Conservation (phyloP, 2,797 vertebrate species). For the Pseudomugil tenellus region DNA sequence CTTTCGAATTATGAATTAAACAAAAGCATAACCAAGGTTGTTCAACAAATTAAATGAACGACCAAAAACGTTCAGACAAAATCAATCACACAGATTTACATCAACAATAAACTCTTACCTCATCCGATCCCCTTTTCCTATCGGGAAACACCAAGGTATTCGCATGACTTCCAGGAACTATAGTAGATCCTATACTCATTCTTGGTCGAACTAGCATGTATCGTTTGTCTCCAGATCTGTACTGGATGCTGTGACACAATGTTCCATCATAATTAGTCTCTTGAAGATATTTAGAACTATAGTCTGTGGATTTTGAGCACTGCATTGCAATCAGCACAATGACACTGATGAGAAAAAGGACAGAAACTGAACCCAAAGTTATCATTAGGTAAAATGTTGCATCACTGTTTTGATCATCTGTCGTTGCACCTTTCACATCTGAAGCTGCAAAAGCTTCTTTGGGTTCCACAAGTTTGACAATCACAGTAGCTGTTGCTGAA, state of each 20-base stretch:
- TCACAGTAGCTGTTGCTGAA: slow-evolving; percentile 61
- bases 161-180: not conserved
- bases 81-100: too few species aligned
- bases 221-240: slow-evolving; percentile 8
- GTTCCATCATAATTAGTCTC: slow-evolving; percentile 65
- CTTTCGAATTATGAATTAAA: too few species aligned
- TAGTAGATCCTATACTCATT: not conserved
- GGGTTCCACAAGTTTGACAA: slow-evolving; percentile 63
- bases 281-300: slow-evolving; percentile 54
- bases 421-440: slow-evolving; percentile 35
- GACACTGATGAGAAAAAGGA: slow-evolving; percentile 57
- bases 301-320: slow-evolving; percentile 51
- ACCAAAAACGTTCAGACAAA: too few species aligned
- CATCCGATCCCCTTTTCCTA: not conserved
- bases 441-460: slow-evolving; percentile 70
- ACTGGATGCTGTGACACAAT: slow-evolving; percentile 52
- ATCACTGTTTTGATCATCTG: not conserved
- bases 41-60: too few species aligned
- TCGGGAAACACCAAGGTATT: slow-evolving; percentile 29
- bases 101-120: slow-evolving; percentile 33
- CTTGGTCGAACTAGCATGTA: too few species aligned
- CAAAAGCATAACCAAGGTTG: too few species aligned
- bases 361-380: slow-evolving; percentile 53
- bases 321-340: slow-evolving; percentile 58
- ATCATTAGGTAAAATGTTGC: slow-evolving; percentile 28